These are phyloP conservation scores for Cynoglossus semilaevis DNA, from an alignment of 2,113 vertebrate genomes.

Conservation along the genomic window DNA sequence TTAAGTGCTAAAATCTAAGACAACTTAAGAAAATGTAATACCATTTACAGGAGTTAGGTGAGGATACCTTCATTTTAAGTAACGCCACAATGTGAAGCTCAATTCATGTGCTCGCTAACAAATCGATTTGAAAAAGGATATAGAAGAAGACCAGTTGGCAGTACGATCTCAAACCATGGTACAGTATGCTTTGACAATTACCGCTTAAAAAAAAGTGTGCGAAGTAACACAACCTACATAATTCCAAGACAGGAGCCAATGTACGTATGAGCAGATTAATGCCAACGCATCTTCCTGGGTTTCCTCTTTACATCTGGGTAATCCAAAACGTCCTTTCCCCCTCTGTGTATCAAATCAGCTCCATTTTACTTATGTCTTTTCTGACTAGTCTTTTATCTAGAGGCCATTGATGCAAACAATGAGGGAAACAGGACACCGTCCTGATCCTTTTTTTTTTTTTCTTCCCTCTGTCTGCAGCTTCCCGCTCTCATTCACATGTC, in stretches of 20 bases:
- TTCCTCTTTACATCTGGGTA: slow-evolving; percentile 36
- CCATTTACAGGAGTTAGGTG: slow-evolving; percentile 42
- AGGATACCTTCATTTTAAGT: slow-evolving; percentile 73
- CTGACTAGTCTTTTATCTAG: slow-evolving; percentile 50
- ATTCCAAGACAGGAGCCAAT: slow-evolving; percentile 3
- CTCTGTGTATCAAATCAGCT: slow-evolving; percentile 37
- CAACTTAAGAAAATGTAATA: slow-evolving; percentile 35
- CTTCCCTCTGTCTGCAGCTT: slow-evolving; percentile 17
- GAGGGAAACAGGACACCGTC: slow-evolving; percentile 53
- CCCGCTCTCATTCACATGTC: slow-evolving; percentile 28
- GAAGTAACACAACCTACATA: not conserved
- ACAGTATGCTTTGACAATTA: slow-evolving; percentile 2
- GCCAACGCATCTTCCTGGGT: slow-evolving; percentile 19
- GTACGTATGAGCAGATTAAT: slow-evolving; percentile 33
- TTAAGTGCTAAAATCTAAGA: slow-evolving; percentile 66
- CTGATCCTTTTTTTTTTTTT: too few species aligned
- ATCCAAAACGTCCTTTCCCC: slow-evolving; percentile 30
- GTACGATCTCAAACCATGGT: not conserved
- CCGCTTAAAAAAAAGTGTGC: slow-evolving; percentile 1
- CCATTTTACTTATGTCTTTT: slow-evolving; percentile 50
- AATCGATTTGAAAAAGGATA: not conserved
- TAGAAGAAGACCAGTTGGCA: not conserved
- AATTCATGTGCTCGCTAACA: slow-evolving; percentile 11
- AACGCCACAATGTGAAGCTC: slow-evolving; percentile 39
- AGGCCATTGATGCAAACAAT: slow-evolving; percentile 59